A percentile compares a stretch with the other conserved stretches of the same genome.
phyloP scores from a whole-genome alignment of 2,888 invertebrate species.

The Argyra leucocephala region DNA sequence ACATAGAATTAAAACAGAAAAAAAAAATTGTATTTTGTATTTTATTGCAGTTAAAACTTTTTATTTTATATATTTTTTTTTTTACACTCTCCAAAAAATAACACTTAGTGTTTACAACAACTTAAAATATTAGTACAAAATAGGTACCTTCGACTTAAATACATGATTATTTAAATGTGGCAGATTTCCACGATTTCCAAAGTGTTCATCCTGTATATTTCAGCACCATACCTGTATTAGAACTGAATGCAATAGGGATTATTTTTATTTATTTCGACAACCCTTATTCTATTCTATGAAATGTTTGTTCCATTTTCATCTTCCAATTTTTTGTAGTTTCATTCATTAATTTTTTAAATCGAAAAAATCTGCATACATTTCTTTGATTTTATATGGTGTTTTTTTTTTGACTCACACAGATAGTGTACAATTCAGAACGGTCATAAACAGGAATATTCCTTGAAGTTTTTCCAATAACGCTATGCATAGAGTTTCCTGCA shows the following conservation, averaged over 20 bases:
- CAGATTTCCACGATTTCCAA: too few species aligned
- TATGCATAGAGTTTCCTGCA: conserved; percentile 16
- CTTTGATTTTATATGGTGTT: neutral
- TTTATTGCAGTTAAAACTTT: too few species aligned
- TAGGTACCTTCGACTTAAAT: too few species aligned
- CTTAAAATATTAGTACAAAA: too few species aligned
- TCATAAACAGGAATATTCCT: conserved; percentile 11
- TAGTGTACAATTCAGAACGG: conserved; percentile 12
- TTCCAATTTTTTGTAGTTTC: conserved; percentile 2
- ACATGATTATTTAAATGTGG: too few species aligned
- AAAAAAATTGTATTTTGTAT: too few species aligned
- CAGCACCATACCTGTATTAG: neutral
- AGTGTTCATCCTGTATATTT: neutral
- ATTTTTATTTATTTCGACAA: neutral
- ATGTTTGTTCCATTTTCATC: neutral
- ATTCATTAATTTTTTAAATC: too few species aligned
- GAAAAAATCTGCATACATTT: neutral
- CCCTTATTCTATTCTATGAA: conserved; percentile 10
- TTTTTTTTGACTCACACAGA: conserved; percentile 11
- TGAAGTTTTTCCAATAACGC: conserved; percentile 13
- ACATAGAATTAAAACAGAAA: too few species aligned
- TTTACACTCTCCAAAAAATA: too few species aligned
- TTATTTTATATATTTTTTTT: too few species aligned
- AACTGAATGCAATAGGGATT: conserved; percentile 8
- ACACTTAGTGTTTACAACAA: too few species aligned